Evolutionary conservation across 2,797 vertebrate genomes (phyloP).

Genomic region (Chloroceryle inda): DNA sequence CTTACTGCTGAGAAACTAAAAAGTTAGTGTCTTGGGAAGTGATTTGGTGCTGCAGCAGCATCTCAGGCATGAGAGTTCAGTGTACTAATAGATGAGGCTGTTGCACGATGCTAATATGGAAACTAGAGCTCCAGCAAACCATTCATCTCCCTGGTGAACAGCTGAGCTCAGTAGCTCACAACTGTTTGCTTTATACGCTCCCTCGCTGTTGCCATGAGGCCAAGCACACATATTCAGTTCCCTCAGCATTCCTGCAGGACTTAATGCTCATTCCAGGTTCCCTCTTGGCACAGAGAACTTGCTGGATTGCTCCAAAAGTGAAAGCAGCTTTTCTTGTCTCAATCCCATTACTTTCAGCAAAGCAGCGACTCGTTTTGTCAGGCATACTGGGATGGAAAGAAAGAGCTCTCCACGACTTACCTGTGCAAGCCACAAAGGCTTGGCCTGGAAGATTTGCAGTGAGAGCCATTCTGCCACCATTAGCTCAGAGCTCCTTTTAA

Average conservation of each 20-base stretch:
- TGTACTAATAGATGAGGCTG: slow-evolving; percentile 12
- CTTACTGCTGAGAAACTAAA: slow-evolving; percentile 30
- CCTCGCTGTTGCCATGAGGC: slow-evolving; percentile 47
- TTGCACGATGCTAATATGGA: slow-evolving; percentile 9
- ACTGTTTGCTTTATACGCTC: slow-evolving; percentile 47
- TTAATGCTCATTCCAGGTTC: slow-evolving; percentile 64
- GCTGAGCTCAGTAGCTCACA: slow-evolving; percentile 57
- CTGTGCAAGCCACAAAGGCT: not conserved
- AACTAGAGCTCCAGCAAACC: slow-evolving; percentile 48
- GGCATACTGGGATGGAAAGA: not conserved
- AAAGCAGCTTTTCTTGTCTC: slow-evolving; percentile 61
- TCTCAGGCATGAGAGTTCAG: not conserved
- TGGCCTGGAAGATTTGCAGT: not conserved
- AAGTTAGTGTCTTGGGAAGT: slow-evolving; percentile 44
- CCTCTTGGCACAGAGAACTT: slow-evolving; percentile 55
- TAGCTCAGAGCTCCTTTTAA: slow-evolving; percentile 1
- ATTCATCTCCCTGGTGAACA: slow-evolving; percentile 50
- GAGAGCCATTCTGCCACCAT: not conserved
- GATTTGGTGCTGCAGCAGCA: slow-evolving; percentile 20
- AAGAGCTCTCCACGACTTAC: not conserved
- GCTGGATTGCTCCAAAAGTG: slow-evolving; percentile 37
- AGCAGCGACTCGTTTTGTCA: not conserved
- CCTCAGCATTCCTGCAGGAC: slow-evolving; percentile 47
- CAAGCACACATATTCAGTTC: slow-evolving; percentile 39
- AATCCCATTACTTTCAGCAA: slow-evolving; percentile 19